Evolutionary conservation across 2,113 vertebrate species (phyloP).

Genomic region (Carlito syrichta): DNA sequence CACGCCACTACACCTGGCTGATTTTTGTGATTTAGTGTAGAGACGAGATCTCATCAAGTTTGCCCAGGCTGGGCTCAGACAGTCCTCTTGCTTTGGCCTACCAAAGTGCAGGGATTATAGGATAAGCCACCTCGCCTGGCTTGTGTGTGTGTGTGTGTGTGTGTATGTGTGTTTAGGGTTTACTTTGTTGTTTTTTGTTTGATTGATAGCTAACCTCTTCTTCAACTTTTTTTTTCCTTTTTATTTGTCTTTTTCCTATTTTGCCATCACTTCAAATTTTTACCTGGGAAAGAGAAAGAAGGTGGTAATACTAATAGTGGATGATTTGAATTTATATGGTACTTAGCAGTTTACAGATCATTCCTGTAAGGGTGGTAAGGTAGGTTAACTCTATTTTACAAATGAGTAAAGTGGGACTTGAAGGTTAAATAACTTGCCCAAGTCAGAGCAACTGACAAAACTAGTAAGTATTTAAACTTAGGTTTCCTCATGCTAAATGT

Average conservation of each 20-base stretch:
- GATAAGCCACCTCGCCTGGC: no score
- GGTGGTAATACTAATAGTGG: neutral
- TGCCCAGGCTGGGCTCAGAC: no score
- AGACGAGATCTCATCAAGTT: no score
- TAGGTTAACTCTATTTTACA: neutral
- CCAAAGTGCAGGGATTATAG: no score
- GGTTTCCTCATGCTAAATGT: conserved; percentile 36
- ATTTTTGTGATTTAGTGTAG: no score
- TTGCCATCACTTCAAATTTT: neutral
- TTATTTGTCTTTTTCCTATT: neutral
- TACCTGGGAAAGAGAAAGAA: neutral
- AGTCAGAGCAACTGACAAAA: conserved; percentile 42
- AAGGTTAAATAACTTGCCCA: neutral
- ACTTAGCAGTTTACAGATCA: neutral
- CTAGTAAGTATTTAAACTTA: conserved; percentile 23
- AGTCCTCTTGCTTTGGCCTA: no score
- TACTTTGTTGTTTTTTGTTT: neutral
- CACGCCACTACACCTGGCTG: no score
- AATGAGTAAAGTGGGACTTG: neutral
- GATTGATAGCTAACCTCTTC: neutral
- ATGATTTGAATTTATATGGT: neutral
- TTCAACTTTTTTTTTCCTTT: neutral
- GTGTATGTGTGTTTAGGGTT: neutral
- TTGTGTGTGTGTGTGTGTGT: neutral
- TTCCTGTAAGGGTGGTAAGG: neutral